These are phyloP conservation scores for Pelecanus crispus DNA, from an alignment of 2,113 vertebrate genomes.

Conservation along the genomic window DNA sequence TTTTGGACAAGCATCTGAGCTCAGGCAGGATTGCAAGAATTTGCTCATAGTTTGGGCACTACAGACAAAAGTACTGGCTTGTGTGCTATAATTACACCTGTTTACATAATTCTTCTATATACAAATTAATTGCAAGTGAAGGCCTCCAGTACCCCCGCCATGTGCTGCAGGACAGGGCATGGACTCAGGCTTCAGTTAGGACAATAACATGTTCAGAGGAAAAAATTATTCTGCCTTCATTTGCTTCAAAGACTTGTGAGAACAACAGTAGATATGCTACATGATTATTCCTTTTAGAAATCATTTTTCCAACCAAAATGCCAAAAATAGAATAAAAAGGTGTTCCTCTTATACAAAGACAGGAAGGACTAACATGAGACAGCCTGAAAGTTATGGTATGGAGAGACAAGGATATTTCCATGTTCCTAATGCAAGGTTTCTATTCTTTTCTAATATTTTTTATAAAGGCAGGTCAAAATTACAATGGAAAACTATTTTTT, in stretches of 20 bases:
- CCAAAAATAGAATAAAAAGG: neutral
- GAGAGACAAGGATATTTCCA: neutral
- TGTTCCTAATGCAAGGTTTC: neutral
- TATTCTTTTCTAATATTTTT: neutral
- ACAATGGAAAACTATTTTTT: neutral
- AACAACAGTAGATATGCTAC: neutral
- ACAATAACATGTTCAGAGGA: rapidly evolving
- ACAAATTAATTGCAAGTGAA: neutral
- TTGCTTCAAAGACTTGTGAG: neutral
- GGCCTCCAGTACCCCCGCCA: neutral
- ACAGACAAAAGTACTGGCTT: neutral
- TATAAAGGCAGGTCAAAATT: neutral
- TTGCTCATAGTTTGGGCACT: neutral
- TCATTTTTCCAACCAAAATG: neutral
- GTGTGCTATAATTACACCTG: neutral
- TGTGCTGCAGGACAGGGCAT: neutral
- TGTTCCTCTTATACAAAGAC: neutral
- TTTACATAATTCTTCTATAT: neutral
- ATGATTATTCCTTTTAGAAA: neutral
- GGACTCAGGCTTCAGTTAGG: neutral
- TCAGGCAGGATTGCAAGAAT: neutral
- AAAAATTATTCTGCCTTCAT: neutral
- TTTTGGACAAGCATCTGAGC: neutral
- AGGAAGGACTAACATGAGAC: neutral
- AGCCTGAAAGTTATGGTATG: rapidly evolving